Evolutionary conservation across 2,888 invertebrate genomes (phyloP).

Genomic region (Aporophyla nigra): DNA sequence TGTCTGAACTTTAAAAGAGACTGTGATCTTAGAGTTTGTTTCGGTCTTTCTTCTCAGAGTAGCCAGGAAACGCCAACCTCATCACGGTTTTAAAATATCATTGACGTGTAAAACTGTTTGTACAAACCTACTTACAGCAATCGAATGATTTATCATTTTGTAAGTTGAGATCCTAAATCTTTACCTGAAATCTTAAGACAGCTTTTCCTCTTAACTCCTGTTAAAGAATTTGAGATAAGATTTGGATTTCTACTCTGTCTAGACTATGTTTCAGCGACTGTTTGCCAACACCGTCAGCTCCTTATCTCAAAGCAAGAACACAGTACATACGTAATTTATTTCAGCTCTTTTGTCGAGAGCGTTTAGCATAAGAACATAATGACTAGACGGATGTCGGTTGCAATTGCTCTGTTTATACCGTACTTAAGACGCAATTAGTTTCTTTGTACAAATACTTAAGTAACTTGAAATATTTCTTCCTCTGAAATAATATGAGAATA

Average conservation of each 20-base stretch:
- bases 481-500: neutral
- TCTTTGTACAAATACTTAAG: conserved; percentile 10
- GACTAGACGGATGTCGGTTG: conserved; percentile 33
- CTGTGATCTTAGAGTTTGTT: too few species aligned
- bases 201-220: neutral
- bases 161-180: neutral
- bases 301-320: conserved; percentile 20
- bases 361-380: conserved; percentile 50
- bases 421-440: conserved; percentile 33
- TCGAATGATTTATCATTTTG: neutral
- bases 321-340: conserved; percentile 28
- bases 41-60: too few species aligned
- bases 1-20: too few species aligned
- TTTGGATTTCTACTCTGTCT: neutral
- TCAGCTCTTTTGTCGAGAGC: conserved; percentile 41
- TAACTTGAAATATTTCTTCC: neutral
- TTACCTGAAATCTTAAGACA: neutral
- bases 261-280: conserved; percentile 10
- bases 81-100: too few species aligned
- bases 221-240: neutral
- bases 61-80: too few species aligned
- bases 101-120: too few species aligned
- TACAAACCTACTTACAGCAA: too few species aligned
- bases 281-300: conserved; percentile 21
- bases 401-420: conserved; percentile 36